These are phyloP conservation scores for Tetragnatha versicolor DNA, from an alignment of 1,140 invertebrate species.

Conservation along the genomic window DNA sequence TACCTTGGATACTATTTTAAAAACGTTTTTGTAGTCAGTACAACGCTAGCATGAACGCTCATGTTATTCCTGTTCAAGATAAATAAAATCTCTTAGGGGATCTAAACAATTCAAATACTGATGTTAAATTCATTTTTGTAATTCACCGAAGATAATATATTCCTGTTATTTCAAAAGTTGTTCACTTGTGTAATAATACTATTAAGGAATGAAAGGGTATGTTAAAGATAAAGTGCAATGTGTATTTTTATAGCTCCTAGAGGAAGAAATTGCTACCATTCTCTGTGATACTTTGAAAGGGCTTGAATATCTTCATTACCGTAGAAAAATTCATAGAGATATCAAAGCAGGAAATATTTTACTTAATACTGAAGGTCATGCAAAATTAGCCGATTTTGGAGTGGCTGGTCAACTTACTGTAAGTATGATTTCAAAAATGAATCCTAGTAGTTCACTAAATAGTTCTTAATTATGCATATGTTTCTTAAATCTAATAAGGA, in stretches of 20 bases:
- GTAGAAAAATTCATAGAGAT: constrained; percentile 95
- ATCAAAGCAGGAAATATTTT: constrained; percentile 99
- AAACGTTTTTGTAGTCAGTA: too few species aligned
- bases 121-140: neutral
- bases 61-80: too few species aligned
- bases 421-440: constrained; percentile 26
- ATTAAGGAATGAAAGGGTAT: neutral
- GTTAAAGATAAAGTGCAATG: neutral
- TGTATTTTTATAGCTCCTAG: constrained; percentile 70
- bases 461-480: too few species aligned
- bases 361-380: constrained; percentile 97
- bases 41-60: too few species aligned
- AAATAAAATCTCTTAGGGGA: too few species aligned
- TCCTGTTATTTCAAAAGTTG: too few species aligned
- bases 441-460: too few species aligned
- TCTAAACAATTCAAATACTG: too few species aligned
- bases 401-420: constrained; percentile 95
- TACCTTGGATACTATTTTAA: too few species aligned
- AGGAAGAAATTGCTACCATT: constrained; percentile 97
- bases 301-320: constrained; percentile 93
- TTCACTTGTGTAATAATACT: too few species aligned
- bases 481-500: too few species aligned
- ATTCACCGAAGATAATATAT: too few species aligned
- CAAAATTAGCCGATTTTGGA: constrained; percentile 98
- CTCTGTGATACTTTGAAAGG: constrained; percentile 95